phyloP scores from a whole-genome alignment of 2,797 vertebrate species.

The Hippocampus kuda region DNA sequence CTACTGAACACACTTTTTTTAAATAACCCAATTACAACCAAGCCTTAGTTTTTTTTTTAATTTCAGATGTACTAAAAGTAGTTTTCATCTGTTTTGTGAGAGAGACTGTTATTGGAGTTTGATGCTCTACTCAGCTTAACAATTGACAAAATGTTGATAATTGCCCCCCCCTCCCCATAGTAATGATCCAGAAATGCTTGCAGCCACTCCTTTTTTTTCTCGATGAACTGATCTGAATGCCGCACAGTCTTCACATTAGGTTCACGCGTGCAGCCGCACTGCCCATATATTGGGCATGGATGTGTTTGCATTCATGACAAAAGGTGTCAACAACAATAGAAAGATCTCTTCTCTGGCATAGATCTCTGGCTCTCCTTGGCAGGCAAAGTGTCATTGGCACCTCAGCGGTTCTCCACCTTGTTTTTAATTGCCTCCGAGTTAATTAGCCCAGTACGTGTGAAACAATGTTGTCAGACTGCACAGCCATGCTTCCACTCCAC shows the following conservation, averaged over 20 bases:
- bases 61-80: neutral
- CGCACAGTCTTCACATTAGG: neutral
- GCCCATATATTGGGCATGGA: neutral
- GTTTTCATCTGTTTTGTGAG: neutral
- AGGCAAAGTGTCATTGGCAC: slow-evolving; percentile 56
- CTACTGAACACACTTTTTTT: neutral
- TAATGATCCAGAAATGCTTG: neutral
- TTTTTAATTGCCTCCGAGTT: slow-evolving; percentile 70
- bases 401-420: slow-evolving; percentile 63
- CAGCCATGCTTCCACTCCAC: slow-evolving; percentile 45
- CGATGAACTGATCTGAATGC: neutral
- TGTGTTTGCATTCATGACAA: neutral
- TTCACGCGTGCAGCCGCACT: neutral
- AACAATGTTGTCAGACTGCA: slow-evolving; percentile 67
- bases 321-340: slow-evolving; percentile 19
- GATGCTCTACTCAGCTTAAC: neutral
- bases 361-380: slow-evolving; percentile 39
- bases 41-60: neutral
- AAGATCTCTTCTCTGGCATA: slow-evolving; percentile 42
- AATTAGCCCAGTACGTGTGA: slow-evolving; percentile 71
- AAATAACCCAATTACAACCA: neutral
- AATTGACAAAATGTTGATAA: neutral
- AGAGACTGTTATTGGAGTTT: neutral
- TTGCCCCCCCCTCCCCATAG: too few species aligned
- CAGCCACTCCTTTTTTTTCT: neutral